Evolutionary conservation across 2,113 vertebrate genomes (phyloP).

Genomic region (Baryphthengus martii): DNA sequence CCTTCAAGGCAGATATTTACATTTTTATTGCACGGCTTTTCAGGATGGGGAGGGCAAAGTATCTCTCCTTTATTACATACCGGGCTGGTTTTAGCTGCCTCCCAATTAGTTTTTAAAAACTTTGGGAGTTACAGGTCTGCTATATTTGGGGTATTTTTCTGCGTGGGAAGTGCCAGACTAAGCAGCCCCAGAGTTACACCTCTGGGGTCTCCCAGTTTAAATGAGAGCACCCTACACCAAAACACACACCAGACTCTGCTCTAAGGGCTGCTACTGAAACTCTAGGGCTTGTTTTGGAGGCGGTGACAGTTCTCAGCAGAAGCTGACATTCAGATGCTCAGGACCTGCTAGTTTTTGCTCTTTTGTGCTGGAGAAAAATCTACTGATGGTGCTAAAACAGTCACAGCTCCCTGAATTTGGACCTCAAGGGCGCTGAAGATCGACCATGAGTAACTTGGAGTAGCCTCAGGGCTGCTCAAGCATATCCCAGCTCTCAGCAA

Average conservation of each 20-base stretch:
- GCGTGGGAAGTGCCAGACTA: neutral
- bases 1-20: conserved; percentile 10
- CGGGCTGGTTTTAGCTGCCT: neutral
- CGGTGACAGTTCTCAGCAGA: neutral
- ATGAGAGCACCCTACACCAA: neutral
- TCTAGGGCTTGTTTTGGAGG: rapidly evolving
- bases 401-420: neutral
- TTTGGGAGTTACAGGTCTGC: neutral
- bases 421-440: neutral
- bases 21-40: conserved; percentile 36
- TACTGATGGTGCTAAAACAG: neutral
- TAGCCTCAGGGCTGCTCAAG: neutral
- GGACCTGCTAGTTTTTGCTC: neutral
- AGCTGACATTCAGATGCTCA: neutral
- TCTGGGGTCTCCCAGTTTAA: neutral
- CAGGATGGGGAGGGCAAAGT: neutral
- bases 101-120: neutral
- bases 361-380: neutral
- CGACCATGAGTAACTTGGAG: neutral
- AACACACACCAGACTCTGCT: neutral
- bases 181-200: neutral
- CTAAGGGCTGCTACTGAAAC: neutral
- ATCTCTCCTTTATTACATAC: neutral
- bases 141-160: rapidly evolving
- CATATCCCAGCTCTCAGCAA: neutral